Percentiles rank a stretch among this genome's conserved stretches.
These are phyloP conservation scores for Buceros bicornis DNA, from an alignment of 2,797 vertebrate species.

Conservation along the genomic window DNA sequence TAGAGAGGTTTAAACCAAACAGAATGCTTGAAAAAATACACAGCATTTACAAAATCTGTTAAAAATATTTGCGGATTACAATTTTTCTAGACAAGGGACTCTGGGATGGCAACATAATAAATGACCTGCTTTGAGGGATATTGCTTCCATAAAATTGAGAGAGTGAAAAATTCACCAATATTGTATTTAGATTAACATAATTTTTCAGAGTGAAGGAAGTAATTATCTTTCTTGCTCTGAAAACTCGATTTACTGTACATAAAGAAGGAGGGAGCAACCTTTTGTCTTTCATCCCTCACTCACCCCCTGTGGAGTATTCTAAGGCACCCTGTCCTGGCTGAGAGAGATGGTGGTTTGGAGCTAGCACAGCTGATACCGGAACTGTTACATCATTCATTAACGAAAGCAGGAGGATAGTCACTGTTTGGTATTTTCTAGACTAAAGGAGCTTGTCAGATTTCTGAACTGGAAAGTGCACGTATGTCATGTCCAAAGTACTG, in stretches of 20 bases:
- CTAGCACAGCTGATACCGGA: constrained; percentile 21
- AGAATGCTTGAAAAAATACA: neutral
- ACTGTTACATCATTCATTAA: constrained; percentile 25
- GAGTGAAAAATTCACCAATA: neutral
- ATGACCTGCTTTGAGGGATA: neutral
- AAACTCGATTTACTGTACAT: neutral
- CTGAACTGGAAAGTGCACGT: constrained; percentile 12
- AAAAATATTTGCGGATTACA: neutral
- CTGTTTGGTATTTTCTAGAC: constrained; percentile 54
- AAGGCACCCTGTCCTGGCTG: neutral
- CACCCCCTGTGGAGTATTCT: neutral
- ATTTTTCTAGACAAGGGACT: neutral
- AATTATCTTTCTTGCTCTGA: neutral
- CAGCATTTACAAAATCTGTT: neutral
- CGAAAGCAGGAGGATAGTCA: constrained; percentile 41
- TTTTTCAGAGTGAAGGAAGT: neutral
- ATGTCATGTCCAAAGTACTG: neutral
- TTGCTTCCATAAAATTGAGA: neutral
- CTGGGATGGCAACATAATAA: neutral
- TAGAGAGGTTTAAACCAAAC: neutral
- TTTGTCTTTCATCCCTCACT: constrained; percentile 5
- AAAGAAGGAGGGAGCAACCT: neutral
- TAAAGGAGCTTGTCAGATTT: constrained; percentile 37
- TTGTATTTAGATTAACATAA: neutral
- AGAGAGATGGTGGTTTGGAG: constrained; percentile 25